Conservation (phyloP, 2,797 vertebrate genomes). For the Sorex maritimensis region DNA sequence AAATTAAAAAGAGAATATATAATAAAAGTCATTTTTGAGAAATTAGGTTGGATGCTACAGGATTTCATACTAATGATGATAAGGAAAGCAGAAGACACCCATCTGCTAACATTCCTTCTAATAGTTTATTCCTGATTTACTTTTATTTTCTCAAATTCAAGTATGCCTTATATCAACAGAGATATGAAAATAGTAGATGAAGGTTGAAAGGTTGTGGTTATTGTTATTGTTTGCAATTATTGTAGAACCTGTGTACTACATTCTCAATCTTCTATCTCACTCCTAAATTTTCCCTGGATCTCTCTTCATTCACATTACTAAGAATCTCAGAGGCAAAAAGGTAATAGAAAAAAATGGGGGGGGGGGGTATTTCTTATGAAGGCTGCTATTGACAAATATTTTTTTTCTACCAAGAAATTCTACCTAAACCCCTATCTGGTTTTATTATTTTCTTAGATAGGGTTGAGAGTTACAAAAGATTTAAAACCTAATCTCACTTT, state of each 20-base stretch:
- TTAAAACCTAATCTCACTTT: slow-evolving; percentile 9
- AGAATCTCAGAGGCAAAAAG: not conserved
- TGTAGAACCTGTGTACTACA: not conserved
- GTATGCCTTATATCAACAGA: not conserved
- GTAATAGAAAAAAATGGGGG: not conserved
- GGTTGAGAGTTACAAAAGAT: not conserved
- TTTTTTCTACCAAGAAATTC: not conserved
- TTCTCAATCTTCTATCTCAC: not conserved
- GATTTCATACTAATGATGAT: not conserved
- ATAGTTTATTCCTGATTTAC: not conserved
- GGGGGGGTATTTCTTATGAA: not conserved
- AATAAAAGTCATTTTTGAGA: not conserved
- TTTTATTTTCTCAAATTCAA: not conserved
- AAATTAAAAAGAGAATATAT: not conserved
- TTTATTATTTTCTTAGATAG: not conserved
- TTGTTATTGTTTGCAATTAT: not conserved
- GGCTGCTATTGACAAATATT: not conserved
- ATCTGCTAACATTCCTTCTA: not conserved
- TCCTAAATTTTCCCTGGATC: not conserved
- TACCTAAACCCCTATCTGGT: not conserved
- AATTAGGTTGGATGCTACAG: not conserved
- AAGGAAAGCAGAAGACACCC: not conserved
- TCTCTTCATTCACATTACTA: not conserved
- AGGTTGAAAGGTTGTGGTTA: not conserved
- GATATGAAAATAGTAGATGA: not conserved